A percentile compares a stretch with the other conserved stretches of the same genome.
Conservation (phyloP, 2,888 invertebrate genomes). For the Carabus problematicus region DNA sequence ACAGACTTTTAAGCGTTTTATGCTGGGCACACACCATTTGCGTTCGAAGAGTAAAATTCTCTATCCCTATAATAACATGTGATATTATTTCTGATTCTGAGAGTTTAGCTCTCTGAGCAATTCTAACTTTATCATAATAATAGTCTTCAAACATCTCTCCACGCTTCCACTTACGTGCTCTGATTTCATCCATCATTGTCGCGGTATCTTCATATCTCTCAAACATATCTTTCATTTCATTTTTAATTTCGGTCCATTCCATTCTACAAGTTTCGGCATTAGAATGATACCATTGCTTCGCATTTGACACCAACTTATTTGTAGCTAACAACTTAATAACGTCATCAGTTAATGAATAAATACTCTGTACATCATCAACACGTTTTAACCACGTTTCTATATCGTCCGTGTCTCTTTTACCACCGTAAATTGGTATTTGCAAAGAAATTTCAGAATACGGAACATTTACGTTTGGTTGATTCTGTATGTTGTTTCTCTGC, state of each 20-base stretch:
- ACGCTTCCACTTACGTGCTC: slow-evolving; percentile 12
- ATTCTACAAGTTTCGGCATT: neutral
- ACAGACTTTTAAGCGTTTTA: no score
- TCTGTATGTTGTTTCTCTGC: neutral
- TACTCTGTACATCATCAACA: slow-evolving; percentile 2
- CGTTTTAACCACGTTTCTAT: slow-evolving; percentile 10
- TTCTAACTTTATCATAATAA: slow-evolving; percentile 21
- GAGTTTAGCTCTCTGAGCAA: slow-evolving; percentile 19
- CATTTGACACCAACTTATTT: slow-evolving; percentile 6
- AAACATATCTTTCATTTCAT: slow-evolving; percentile 20
- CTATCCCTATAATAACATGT: slow-evolving; percentile 17
- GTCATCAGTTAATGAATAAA: slow-evolving; percentile 3
- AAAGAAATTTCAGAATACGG: neutral
- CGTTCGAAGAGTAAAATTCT: no score
- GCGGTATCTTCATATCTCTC: slow-evolving; percentile 7
- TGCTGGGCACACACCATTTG: no score
- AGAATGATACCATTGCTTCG: slow-evolving; percentile 10
- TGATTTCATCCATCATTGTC: slow-evolving; percentile 16
- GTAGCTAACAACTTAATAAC: slow-evolving; percentile 10
- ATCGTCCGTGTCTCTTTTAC: neutral
- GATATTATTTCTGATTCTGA: slow-evolving; percentile 13
- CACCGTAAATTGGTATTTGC: neutral
- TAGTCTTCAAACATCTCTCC: slow-evolving; percentile 19
- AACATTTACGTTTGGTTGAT: slow-evolving; percentile 22
- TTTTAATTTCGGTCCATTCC: slow-evolving; percentile 3